Evolutionary conservation across 2,888 invertebrate species (phyloP), one percentile per base, ranked within the genome.

Genomic region (Leptinotarsa rubiginosa): DNA sequence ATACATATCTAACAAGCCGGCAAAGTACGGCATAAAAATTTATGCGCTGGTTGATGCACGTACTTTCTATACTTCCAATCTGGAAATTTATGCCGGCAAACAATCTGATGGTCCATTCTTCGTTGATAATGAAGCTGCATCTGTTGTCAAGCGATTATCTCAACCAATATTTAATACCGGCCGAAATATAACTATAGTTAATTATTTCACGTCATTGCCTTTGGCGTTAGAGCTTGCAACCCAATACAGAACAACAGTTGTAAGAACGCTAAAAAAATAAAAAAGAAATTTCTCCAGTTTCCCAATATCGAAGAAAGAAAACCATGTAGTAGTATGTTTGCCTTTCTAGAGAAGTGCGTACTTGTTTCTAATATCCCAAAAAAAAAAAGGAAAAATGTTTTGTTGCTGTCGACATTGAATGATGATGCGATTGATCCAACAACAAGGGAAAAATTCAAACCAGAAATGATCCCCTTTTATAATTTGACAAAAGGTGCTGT

Each of bases 81-180:
- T 81, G 47, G 80, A 83, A 76, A 74, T 83, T 52, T 82, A 83
- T 73, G 73, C 74, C 12, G 82, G 82, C 31, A 77, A 74, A 64
- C 81, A 81, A 69, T 82, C 82, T 18, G 76, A 77, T 50, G 82
- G 82, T 4, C 78, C 70, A 15, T 81, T 76, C 69, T 50, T 68
- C 2, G 18, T 59, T 62, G 49, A 15, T 7, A 77, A 80, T 71
- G 50, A 54, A 65, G 79, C 81, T 12, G 54, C 75, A 47, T 66
- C 75, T 75, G 70, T 78, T 70, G 75, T 80, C 69, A 76, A 79
- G 65, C 13, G 77, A 12, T 18, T 76, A 0, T 16, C 25, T 4
- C 10, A 59, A 13, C 59, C 22, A 5, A 69, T 62, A 47, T 10
- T 47, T 2, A 69, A 69, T 16, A 47, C 47, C 47, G 62, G 69